phyloP scores from a whole-genome alignment of 2,113 vertebrate genomes.

The Setophaga kirtlandii region DNA sequence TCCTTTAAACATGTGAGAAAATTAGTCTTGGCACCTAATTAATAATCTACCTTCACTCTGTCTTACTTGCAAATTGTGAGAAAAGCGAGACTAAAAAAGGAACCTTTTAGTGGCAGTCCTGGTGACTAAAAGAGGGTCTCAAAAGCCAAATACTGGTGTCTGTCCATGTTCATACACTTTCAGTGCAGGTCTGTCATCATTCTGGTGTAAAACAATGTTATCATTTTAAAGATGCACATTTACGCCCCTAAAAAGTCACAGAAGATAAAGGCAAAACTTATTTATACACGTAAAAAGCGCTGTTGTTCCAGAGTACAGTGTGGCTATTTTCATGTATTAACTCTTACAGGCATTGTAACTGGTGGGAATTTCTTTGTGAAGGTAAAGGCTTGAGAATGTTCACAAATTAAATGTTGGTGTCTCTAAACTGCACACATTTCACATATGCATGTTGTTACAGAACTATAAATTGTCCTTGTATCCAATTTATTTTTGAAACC shows the following conservation, averaged over 20 bases:
- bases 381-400: not conserved
- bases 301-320: fast-evolving
- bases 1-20: not conserved
- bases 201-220: not conserved
- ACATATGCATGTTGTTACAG: not conserved
- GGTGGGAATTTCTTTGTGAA: not conserved
- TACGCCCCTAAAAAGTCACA: not conserved
- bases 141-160: not conserved
- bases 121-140: not conserved
- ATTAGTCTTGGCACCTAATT: not conserved
- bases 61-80: not conserved
- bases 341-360: not conserved
- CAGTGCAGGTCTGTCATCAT: not conserved
- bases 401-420: not conserved
- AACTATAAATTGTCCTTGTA: fast-evolving
- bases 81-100: fast-evolving
- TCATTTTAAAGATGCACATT: not conserved
- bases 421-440: not conserved
- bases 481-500: not conserved
- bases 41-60: not conserved
- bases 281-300: not conserved
- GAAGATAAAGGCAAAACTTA: not conserved
- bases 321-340: not conserved
- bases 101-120: fast-evolving
- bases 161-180: fast-evolving